These are phyloP conservation scores for Drosophila merina DNA, from an alignment of 2,888 invertebrate genomes.

Conservation along the genomic window DNA sequence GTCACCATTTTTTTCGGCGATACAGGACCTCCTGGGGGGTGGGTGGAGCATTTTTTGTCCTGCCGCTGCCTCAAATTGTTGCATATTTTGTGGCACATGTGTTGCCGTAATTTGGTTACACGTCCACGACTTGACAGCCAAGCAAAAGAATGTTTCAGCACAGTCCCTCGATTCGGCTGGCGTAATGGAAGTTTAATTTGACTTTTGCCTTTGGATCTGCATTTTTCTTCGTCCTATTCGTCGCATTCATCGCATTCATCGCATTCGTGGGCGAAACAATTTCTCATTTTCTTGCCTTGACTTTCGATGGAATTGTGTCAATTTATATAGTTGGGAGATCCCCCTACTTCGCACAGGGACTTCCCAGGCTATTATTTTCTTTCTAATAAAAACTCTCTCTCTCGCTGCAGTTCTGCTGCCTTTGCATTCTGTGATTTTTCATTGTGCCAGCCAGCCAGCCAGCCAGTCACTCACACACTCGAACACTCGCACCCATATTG, in stretches of 20 bases:
- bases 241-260: too few relatives aligned
- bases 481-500: conserved; percentile 29
- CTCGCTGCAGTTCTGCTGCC: conserved; percentile 30
- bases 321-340: conserved; percentile 26
- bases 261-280: neutral
- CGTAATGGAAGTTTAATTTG: conserved; percentile 18
- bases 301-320: conserved; percentile 32
- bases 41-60: neutral
- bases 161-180: conserved; percentile 5
- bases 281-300: conserved; percentile 12
- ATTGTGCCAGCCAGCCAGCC: conserved; percentile 47
- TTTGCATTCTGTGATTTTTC: conserved; percentile 67
- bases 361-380: conserved; percentile 22
- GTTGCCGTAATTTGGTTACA: conserved; percentile 70
- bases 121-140: conserved; percentile 43
- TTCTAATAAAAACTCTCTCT: conserved; percentile 40
- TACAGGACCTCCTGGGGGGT: conserved; percentile 16
- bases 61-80: conserved; percentile 57
- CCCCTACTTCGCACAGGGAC: conserved; percentile 1
- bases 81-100: conserved; percentile 72
- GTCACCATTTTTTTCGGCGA: conserved; percentile 9
- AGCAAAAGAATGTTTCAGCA: conserved; percentile 29
- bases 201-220: conserved; percentile 3
- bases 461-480: conserved; percentile 27
- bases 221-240: neutral